Evolutionary conservation across 2,888 invertebrate genomes (phyloP).

Genomic region (Notodonta dromedarius): DNA sequence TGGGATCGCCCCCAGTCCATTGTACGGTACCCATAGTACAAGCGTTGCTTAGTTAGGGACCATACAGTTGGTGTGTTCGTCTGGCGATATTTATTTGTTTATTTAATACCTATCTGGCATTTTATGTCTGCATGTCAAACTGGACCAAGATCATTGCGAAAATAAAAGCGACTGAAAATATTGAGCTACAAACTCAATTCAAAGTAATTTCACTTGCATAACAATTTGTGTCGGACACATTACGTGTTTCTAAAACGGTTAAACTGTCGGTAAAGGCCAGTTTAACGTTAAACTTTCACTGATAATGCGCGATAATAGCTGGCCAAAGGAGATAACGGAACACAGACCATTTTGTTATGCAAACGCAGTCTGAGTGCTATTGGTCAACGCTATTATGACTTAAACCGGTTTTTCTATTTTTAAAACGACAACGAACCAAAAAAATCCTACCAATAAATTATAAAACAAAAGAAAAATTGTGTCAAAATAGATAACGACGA

Average conservation of each 20-base stretch:
- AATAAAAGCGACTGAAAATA: too few relatives aligned
- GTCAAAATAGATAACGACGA: neutral
- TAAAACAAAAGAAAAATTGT: neutral
- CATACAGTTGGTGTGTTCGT: too few relatives aligned
- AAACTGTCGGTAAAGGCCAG: conserved; percentile 12
- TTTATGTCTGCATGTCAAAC: too few relatives aligned
- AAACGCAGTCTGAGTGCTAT: conserved; percentile 7
- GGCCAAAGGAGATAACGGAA: conserved; percentile 22
- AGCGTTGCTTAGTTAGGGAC: too few relatives aligned
- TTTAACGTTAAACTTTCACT: conserved; percentile 16
- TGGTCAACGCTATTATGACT: neutral
- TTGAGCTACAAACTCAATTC: too few relatives aligned
- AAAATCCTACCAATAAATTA: neutral
- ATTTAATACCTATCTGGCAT: too few relatives aligned
- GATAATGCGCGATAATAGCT: conserved; percentile 31
- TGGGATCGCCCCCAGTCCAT: too few relatives aligned
- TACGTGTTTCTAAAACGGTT: conserved; percentile 4
- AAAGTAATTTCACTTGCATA: neutral
- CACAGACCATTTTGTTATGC: conserved; percentile 10
- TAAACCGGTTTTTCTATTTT: neutral
- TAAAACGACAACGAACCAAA: neutral
- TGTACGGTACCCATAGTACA: too few relatives aligned
- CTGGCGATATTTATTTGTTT: too few relatives aligned
- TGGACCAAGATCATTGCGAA: too few relatives aligned
- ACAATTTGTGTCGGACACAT: neutral